Evolutionary conservation across 1,140 invertebrate genomes (phyloP), one percentile per base, ranked within the genome.

Genomic region (Pogonus chalceus): DNA sequence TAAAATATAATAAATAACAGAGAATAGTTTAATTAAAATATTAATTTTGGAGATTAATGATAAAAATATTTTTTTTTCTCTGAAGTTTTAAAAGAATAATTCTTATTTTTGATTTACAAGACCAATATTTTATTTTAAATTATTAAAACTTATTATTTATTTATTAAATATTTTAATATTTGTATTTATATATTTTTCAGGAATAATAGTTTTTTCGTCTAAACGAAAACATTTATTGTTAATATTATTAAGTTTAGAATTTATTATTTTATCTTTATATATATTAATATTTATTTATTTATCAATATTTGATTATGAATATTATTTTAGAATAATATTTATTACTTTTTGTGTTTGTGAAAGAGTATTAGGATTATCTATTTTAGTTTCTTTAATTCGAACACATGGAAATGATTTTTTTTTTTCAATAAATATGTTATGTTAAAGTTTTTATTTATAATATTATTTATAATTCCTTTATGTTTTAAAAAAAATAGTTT

Each of bases 331-430:
- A 64, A 74, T 79, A 66, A 67, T 78, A 69, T 79, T 76, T 77
- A 70, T 79, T 70, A 72, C 70, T 58, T 74, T 79, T 72, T 67
- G 70, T 52, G 77, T 78, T 54, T 78, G 75, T 77, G 78, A 79
- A 52, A 71, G 76, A 0, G 69, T 72, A 61, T 75, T 80, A 68
- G 77, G 76, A 0, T 64, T 80, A 59, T 72, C 70, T 23, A 69
- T 80, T 72, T 71, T 79, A 66, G 70, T 79, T 56, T 69, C 69
- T 43, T 69, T 79, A 70, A 73, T 78, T 73, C 76, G 77, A 18
- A 69, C 62, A 51, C 65, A 76, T 71, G 78, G 76, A 2, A 75
- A 72, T 70, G 74, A 78, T 72, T 73, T 74, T 74, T 70, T 79
- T 72, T 60, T 72, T 62, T 69, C 68, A 61, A 73, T 76, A 69